phyloP scores from a whole-genome alignment of 2,797 vertebrate species.

The Odontamblyopus rebecca region DNA sequence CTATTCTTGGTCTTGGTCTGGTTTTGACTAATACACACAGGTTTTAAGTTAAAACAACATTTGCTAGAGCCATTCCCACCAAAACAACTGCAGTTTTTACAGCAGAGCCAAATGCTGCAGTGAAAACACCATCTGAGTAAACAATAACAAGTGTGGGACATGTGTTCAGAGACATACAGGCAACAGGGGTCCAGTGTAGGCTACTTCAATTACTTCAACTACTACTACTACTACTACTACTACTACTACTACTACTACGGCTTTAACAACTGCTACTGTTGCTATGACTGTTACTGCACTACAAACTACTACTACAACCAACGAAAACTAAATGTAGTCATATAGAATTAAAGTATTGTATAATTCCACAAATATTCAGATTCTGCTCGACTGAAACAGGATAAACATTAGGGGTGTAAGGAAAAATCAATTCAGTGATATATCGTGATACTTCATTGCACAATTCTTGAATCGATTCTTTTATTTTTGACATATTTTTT shows the following conservation, averaged over 20 bases:
- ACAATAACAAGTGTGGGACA: neutral
- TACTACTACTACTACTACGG: too few relatives aligned
- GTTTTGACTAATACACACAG: neutral
- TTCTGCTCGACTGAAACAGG: too few relatives aligned
- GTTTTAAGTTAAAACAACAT: neutral
- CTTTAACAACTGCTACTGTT: too few relatives aligned
- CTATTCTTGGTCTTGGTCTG: neutral
- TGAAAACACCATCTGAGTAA: conserved; percentile 1
- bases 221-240: neutral
- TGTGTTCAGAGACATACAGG: neutral
- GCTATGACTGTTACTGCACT: too few relatives aligned
- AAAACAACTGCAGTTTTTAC: neutral
- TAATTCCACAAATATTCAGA: too few relatives aligned
- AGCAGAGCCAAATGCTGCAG: neutral
- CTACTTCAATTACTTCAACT: neutral
- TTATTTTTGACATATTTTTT: too few relatives aligned
- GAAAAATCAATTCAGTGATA: too few relatives aligned
- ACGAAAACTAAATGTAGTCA: too few relatives aligned
- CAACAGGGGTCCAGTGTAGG: neutral
- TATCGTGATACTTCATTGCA: too few relatives aligned
- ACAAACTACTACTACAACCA: neutral
- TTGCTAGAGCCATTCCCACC: neutral
- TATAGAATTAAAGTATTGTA: too few relatives aligned
- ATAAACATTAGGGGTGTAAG: too few relatives aligned
- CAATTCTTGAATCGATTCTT: too few relatives aligned